These are phyloP conservation scores for Hyaena hyaena DNA, from an alignment of 2,113 vertebrate species.

Conservation along the genomic window DNA sequence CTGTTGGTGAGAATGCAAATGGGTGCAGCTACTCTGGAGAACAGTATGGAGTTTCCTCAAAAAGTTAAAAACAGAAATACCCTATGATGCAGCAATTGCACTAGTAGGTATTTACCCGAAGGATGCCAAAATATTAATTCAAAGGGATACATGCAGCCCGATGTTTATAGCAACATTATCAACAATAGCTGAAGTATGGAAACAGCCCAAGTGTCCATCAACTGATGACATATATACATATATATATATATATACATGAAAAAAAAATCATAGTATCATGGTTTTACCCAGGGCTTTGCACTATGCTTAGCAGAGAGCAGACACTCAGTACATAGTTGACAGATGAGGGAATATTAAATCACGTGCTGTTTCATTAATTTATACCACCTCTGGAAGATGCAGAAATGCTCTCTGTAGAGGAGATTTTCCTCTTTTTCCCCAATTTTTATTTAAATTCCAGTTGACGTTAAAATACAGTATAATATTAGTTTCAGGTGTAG, in stretches of 20 bases:
- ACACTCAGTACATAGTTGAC: not conserved
- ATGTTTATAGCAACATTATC: not conserved
- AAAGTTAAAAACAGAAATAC: not conserved
- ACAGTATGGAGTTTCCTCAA: not conserved
- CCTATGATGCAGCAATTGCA: not conserved
- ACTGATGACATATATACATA: not conserved
- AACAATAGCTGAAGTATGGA: not conserved
- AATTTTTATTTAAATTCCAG: not conserved
- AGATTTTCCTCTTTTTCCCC: not conserved
- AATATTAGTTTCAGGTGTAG: not conserved
- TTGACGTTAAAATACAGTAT: not conserved
- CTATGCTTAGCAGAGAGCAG: not conserved
- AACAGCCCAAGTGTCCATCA: not conserved
- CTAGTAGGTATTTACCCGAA: not conserved
- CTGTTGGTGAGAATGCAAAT: not conserved
- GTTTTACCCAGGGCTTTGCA: not conserved
- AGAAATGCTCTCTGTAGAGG: not conserved
- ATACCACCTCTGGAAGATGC: not conserved
- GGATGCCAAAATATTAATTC: not conserved
- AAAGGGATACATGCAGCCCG: not conserved
- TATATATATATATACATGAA: not conserved
- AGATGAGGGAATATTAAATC: not conserved
- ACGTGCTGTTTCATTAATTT: not conserved
- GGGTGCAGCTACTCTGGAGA: not conserved
- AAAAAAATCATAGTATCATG: not conserved